These are phyloP conservation scores for Caracal caracal DNA, from an alignment of 2,113 vertebrate genomes.

Conservation along the genomic window DNA sequence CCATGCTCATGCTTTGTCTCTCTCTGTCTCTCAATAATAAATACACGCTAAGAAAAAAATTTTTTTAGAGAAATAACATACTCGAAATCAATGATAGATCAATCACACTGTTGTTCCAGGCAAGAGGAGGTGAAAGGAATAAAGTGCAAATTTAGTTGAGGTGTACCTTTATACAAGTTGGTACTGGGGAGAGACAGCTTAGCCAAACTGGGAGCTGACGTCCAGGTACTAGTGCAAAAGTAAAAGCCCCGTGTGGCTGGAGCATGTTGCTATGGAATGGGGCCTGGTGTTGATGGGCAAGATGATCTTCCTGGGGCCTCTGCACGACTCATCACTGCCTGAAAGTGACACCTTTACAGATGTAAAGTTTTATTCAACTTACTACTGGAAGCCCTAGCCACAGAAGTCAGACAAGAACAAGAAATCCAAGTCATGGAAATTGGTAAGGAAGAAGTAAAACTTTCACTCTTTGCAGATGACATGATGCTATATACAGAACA, in stretches of 20 bases:
- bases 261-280: background rate
- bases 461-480: background rate
- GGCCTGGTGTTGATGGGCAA: background rate
- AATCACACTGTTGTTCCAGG: background rate
- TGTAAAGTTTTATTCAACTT: background rate
- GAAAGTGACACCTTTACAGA: background rate
- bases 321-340: background rate
- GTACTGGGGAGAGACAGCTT: background rate
- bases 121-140: background rate
- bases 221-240: background rate
- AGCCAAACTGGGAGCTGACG: background rate
- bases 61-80: background rate
- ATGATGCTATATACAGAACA: background rate
- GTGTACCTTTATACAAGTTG: background rate
- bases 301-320: background rate
- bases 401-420: background rate
- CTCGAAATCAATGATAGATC: background rate
- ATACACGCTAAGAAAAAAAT: too few species aligned
- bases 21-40: too few species aligned
- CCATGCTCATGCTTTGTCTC: too few species aligned
- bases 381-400: background rate
- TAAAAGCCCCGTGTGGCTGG: background rate
- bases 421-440: background rate
- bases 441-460: background rate
- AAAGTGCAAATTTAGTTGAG: background rate